phyloP scores from a whole-genome alignment of 2,113 vertebrate species.

The Tursiops truncatus region DNA sequence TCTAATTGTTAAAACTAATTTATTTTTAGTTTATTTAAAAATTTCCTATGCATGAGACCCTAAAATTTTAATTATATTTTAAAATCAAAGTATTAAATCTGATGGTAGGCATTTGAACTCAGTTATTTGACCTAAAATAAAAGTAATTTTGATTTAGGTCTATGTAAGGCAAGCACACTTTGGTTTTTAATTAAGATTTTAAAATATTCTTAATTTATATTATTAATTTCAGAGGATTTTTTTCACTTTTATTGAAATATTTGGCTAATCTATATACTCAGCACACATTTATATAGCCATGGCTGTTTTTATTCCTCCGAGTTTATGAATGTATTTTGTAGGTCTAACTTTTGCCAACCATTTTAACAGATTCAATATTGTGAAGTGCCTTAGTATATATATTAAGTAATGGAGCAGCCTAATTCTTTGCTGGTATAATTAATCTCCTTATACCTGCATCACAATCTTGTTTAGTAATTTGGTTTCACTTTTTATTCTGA shows the following conservation, averaged over 20 bases:
- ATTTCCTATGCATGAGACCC: background rate
- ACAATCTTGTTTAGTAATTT: conserved; percentile 3
- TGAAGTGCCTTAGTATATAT: background rate
- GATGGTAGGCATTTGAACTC: background rate
- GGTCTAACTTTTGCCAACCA: background rate
- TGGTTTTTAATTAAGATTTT: background rate
- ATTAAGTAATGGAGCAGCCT: background rate
- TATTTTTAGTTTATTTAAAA: conserved; percentile 17
- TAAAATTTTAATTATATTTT: background rate
- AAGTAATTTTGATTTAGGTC: background rate
- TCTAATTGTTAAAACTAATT: background rate
- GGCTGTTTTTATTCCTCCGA: background rate
- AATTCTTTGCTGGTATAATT: background rate
- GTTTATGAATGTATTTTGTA: background rate
- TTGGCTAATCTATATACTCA: background rate
- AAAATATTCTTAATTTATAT: background rate
- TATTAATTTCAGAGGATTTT: background rate
- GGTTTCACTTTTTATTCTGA: background rate
- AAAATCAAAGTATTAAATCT: background rate
- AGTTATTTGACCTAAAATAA: background rate
- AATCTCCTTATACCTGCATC: background rate
- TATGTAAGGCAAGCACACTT: background rate
- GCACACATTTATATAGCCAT: background rate
- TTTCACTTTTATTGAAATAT: background rate
- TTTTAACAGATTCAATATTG: background rate